Evolutionary conservation across 2,113 vertebrate genomes (phyloP), one percentile per base, ranked within the genome.

Genomic region (Tichodroma muraria): DNA sequence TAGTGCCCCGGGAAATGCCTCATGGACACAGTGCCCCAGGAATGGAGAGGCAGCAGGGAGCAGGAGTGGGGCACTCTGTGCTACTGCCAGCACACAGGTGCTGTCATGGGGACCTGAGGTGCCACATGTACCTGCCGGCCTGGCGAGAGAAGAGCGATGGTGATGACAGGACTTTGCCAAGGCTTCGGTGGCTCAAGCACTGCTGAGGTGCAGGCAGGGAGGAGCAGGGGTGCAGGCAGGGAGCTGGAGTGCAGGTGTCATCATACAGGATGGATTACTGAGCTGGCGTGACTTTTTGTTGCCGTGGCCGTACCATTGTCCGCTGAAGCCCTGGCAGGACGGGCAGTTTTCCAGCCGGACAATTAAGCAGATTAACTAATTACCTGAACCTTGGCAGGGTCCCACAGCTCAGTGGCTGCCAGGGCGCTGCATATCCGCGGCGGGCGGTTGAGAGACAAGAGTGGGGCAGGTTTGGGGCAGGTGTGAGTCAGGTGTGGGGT

Each of bases 301-400:
- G 0, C 47, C 3, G 2, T 5, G 28, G 40, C 27, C 1, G 0
- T 86, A 53, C 57, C 23, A 20, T 10, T 12, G 57, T 25, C 70
- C 70, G 52, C 35, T 20, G 50, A 35, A 73, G 40, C 37, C 60
- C 27, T 31, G 27, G 27, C 63, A 72, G 68, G 53, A 20, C 19
- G 1, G 54, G 72, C 90, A 70, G 80, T 63, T 80, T 68, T 91
- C 80, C 92, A 92, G 82, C 1, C 2, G 56, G 56, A 81, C 91
- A 86, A 86, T 94, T 83, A 95, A 77, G 71, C 10, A 44, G 50
- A 91, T 94, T 77, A 94, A 80, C 38, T 89, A 56, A 95, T 96
- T 92, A 89, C 49, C 80, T 85, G 49, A 10, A 13, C 57, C 28
- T 83, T 94, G 92, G 80, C 86, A 81, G 52, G n/a, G 28, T 21